These are phyloP conservation scores for Ammodytes dubius DNA, from an alignment of 2,113 vertebrate species.

Conservation along the genomic window DNA sequence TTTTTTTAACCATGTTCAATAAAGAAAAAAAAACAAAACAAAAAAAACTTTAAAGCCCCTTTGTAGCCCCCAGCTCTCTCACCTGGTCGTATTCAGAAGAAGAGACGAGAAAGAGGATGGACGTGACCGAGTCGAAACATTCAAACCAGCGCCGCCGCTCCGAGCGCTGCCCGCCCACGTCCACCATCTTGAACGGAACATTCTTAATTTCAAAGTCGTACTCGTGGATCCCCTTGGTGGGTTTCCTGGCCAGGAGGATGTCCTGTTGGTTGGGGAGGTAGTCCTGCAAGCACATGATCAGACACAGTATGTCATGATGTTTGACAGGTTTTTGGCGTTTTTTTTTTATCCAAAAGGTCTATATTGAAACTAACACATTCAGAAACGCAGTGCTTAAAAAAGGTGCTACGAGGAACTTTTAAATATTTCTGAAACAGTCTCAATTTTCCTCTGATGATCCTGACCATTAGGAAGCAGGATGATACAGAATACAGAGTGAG, in stretches of 20 bases:
- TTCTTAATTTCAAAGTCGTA: conserved; percentile 97
- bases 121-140: conserved; percentile 96
- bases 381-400: neutral
- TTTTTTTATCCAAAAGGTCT: neutral
- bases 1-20: too few relatives aligned
- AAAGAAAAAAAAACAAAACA: too few relatives aligned
- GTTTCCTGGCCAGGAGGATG: conserved; percentile 94
- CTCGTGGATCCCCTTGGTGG: conserved; percentile 97
- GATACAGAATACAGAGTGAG: too few relatives aligned
- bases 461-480: too few relatives aligned
- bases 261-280: conserved; percentile 96
- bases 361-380: neutral
- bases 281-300: conserved; percentile 80
- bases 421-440: too few relatives aligned
- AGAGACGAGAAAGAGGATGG: conserved; percentile 95
- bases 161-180: conserved; percentile 95
- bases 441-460: too few relatives aligned
- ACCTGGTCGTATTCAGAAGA: conserved; percentile 96
- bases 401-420: too few relatives aligned
- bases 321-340: neutral
- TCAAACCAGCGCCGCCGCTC: conserved; percentile 97
- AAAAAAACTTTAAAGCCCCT: too few relatives aligned
- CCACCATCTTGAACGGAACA: conserved; percentile 98
- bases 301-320: neutral
- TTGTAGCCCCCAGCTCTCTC: conserved; percentile 11